Conservation (phyloP, 2,113 vertebrate genomes). For the Sinocyclocheilus rhinocerous region DNA sequence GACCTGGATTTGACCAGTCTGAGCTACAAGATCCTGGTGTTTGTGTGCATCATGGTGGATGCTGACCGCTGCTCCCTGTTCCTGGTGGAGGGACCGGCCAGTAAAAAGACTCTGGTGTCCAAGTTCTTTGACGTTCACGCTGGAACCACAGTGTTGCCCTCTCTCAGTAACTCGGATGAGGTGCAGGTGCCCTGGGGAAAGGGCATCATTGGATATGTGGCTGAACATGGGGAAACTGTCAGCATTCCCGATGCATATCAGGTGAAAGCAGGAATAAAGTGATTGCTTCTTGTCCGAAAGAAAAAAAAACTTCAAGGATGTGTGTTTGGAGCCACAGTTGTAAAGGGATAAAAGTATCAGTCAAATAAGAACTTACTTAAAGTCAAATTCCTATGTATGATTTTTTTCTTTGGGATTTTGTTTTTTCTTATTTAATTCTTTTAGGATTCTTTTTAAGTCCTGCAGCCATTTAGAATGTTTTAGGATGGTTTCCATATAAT, state of each 20-base stretch:
- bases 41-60: slow-evolving; percentile 96
- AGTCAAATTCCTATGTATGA: too few relatives aligned
- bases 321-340: not conserved
- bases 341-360: not conserved
- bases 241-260: slow-evolving; percentile 98
- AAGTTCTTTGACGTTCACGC: slow-evolving; percentile 98
- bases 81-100: slow-evolving; percentile 87
- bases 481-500: not conserved
- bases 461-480: not conserved
- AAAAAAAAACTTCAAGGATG: not conserved
- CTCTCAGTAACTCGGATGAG: slow-evolving; percentile 88
- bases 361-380: not conserved
- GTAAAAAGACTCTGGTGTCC: slow-evolving; percentile 94
- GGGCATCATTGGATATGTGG: slow-evolving; percentile 97
- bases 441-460: not conserved
- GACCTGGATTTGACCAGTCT: slow-evolving; percentile 94
- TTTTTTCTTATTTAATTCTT: too few relatives aligned
- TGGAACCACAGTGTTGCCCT: slow-evolving; percentile 90
- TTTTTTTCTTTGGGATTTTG: too few relatives aligned
- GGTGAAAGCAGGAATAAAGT: slow-evolving; percentile 69
- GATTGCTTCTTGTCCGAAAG: not conserved
- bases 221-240: slow-evolving; percentile 94
- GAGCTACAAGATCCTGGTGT: slow-evolving; percentile 97
- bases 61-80: slow-evolving; percentile 95
- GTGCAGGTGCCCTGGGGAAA: slow-evolving; percentile 99